Base-by-base conservation (phyloP, 2,888 invertebrate species). In the Allygus modestus region DNA sequence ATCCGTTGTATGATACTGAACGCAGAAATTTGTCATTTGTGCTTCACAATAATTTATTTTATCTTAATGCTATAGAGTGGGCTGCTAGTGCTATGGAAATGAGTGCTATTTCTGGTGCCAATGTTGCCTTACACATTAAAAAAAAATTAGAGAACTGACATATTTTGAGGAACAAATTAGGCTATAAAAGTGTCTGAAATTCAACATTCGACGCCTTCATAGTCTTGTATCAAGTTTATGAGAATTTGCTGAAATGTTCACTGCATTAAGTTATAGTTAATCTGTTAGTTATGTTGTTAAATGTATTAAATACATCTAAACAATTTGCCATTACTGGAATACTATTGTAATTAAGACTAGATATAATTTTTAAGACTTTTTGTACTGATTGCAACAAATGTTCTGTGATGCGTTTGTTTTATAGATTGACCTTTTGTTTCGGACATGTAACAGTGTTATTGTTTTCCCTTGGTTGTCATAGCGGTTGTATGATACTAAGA, bases 61-160 rank as follows among this genome's bases (percentile, higher is more conserved):
- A 94, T 88, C 89, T 93, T 0, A 94, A 94, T 90, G 92, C 93
- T 5, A 92, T 94, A 81, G 94, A 94, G 89, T 92, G 92, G 92
- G 92, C 92, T 0, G 93, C 94, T 0, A 94, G 94, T 88, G 93
- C 94, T 0, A 94, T 94, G 92, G 94, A 94, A 90, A 94, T 94
- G 93, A 92, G 92, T 88, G 91, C 91, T 9, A 92, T 94, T 85
- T 92, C 92, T 61, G 94, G 92, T 1, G 91, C 92, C 88, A 94
- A 94, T 90, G 92, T 92, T 33, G 94, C 94, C 12, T 89, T 93
- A 79, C 89, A 94, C 69, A 91, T 92, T 0, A 89, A 90, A 86
- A 91, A 92, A 82, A 83, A 82, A 71, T 20, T 85, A 26, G 20
- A 51, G 2, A 58, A 33, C 81, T 54, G 7, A 46, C 9, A 46